Base-by-base conservation (phyloP, 2,113 vertebrate genomes). In the Ameiurus melas region DNA sequence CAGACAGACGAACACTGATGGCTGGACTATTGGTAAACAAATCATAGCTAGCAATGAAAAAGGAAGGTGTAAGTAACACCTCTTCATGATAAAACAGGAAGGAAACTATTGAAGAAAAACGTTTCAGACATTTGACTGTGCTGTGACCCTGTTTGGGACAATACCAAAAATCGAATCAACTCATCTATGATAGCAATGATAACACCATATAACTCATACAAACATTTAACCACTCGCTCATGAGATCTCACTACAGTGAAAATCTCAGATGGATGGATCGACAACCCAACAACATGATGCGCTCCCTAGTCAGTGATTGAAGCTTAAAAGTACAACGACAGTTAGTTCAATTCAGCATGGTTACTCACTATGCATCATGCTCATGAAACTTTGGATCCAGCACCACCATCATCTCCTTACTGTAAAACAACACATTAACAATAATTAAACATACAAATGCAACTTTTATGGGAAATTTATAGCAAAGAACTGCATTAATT, bases 341-440 rank as follows among this genome's bases (percentile, higher is more conserved):
- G 43, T 36, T 4, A 22, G 2, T 8, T 77, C 3, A 53, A 43
- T 64, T 33, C 20, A 68, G 68, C 51, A 55, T 30, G 16, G 22
- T 81, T 91, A 98, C 98, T 98, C 95, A 99, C 98, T 99, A 99
- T 88, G 98, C 97, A 93, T 99, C 98, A 30, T 99, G 98, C 89
- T 99, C 98, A 90, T 99, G 96, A 94, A 96, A 98, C 77, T 92
- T 94, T 22, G 98, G 98, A 93, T 98, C 95, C 93, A 99, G 92
- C 88, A 99, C 93, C 91, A 94, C 95, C 95, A 96, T 98, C 98
- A 99, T 98, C 94, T 98, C 98, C 92, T 98, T 98, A 75, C 98
- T 99, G 94, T 85, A 92, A 94, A 62, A 79, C 64, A 80, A 9
- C 30, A 87, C 4, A 27, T 25, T 64, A 7, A 30, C 33, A 17